Evolutionary conservation across 1,140 invertebrate genomes (phyloP), one percentile per base, ranked within the genome.

Genomic region (Sarcophaga bullata): DNA sequence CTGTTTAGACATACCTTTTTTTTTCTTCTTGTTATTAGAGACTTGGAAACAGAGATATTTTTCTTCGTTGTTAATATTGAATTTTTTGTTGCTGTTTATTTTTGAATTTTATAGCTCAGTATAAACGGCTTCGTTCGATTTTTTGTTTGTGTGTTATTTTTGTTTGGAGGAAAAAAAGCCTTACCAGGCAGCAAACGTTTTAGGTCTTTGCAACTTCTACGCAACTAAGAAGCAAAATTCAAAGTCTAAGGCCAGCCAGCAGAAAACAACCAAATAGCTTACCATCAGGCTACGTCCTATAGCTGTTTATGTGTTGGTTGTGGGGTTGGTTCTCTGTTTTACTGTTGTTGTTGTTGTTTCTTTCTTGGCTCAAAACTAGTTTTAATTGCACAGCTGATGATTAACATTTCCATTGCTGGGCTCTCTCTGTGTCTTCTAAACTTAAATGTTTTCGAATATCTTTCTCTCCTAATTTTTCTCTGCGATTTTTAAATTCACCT

Each of bases 311-410:
- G n/a, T n/a, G n/a, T n/a, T n/a, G n/a, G n/a, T n/a, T n/a, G n/a
- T n/a, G n/a, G n/a, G n/a, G n/a, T n/a, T n/a, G n/a, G n/a, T n/a
- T n/a, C n/a, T n/a, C 25, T 37, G 25, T 37, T 37, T 37, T 37
- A 37, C 25, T 37, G 25, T 37, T 37, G 25, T 1, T 37, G 25
- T 37, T 37, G 25, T 37, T 37, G 25, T 37, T 37, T 37, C 62
- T 9, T 17, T 37, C 25, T 37, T 68, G 3, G 48, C 25, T 78
- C 19, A 11, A 78, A 78, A 78, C 75, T 78, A 50, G 75, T 78
- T 78, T 78, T 78, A 78, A 78, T 78, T 78, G 75, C 75, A 78
- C 75, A 78, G 75, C 75, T 78, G 48, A 78, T 78, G 75, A 17
- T 78, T 78, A n/a, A 68, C 62, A 68, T 50, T 78, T 49, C 19